Base-by-base conservation (phyloP, 1,140 invertebrate species). In the Latrodectus geometricus region DNA sequence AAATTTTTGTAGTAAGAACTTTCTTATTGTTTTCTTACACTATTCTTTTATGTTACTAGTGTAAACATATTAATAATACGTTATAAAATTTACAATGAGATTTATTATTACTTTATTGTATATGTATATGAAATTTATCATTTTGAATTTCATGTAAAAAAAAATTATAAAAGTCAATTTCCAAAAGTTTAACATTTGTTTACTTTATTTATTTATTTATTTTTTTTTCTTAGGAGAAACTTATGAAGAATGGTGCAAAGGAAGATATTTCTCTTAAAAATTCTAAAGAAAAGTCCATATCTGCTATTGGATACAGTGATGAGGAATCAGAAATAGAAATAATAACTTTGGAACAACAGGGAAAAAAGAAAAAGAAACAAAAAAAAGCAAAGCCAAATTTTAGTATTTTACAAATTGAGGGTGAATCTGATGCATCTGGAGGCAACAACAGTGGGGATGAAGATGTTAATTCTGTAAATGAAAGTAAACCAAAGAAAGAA, bases 281-380 rank as follows among this genome's bases (percentile, higher is more conserved):
- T 65, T 12, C 21, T 12, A 9, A 50, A 81, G 68, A 8, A 9
- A 7, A 78, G 81, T 21, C n/a, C 17, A 17, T 35, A 49, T 23
- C 20, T 65, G 21, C 69, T 9, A 69, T 23, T 49, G 56, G 48
- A 61, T 17, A 49, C 17, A 77, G 79, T 65, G 79, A 72, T 72
- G 78, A 87, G 61, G 86, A 87, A 61, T 72, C 69, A 9, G 77
- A 87, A 49, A 69, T 76, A 15, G 66, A 81, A 65, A 77, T 70
- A 20, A 77, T 81, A 15, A 87, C 78, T 20, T 49, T 87, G 11
- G 86, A 87, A 56, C 73, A 87, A 54, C 78, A 87, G 49, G 76
- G 66, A 7, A 81, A 87, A 54, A 69, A 81, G 35, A 69, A 54
- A 66, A 77, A 87, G 21, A 81, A 87, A 17, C 56, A 65, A 9